These are phyloP conservation scores for Hippasteria phrygiana DNA, from an alignment of 53 echinoderm and acorn worm genomes.

Conservation along the genomic window DNA sequence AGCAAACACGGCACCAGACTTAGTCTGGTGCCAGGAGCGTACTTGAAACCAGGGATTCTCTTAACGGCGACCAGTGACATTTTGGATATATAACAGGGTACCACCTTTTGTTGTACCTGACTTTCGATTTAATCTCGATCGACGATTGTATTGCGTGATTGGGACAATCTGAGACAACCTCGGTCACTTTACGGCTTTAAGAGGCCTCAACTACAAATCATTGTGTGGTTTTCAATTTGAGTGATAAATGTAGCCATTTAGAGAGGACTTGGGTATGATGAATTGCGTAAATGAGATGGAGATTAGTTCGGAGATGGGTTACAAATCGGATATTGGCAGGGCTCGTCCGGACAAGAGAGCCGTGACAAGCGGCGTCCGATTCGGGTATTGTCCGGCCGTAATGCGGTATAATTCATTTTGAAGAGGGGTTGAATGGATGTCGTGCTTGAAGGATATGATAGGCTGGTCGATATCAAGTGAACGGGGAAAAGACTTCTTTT, in stretches of 20 bases:
- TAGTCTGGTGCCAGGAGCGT: no score
- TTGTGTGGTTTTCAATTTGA: background rate
- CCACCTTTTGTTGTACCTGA: no score
- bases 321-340: slow-evolving; percentile 17
- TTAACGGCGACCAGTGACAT: no score
- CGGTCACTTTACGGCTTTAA: background rate
- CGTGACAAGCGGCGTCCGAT: slow-evolving; percentile 34
- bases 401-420: slow-evolving; percentile 20
- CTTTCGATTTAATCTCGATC: no score
- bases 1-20: no score
- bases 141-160: no score
- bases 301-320: slow-evolving; percentile 16
- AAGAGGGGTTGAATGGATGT: background rate
- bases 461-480: background rate
- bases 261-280: background rate
- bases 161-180: no score
- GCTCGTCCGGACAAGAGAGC: background rate
- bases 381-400: slow-evolving; percentile 20
- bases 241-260: no score
- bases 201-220: background rate
- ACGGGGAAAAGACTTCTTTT: slow-evolving; percentile 5
- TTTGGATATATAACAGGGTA: no score
- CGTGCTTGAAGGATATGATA: background rate
- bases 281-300: background rate
- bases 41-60: no score